Conservation (phyloP, 2,888 invertebrate species). For the Drosophila sordidula region DNA sequence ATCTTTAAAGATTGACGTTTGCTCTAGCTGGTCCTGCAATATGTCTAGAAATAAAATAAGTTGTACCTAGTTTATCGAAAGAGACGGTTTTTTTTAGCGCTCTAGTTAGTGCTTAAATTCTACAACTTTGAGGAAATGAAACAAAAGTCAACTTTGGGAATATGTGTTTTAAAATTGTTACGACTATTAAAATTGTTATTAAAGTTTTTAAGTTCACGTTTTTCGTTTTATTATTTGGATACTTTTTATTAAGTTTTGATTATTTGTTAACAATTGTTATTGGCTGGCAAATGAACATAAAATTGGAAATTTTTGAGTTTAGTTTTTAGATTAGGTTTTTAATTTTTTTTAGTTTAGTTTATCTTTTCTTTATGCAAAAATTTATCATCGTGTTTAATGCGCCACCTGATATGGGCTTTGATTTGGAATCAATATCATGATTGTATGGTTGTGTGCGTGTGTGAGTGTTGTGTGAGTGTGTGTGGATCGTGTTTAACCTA, state of each 20-base stretch:
- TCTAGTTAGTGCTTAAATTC: constrained; percentile 38
- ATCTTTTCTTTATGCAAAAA: neutral
- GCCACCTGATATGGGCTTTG: constrained; percentile 58
- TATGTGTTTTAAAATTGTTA: neutral
- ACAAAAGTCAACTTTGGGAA: constrained; percentile 12
- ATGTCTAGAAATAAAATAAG: constrained; percentile 25
- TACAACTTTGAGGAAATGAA: constrained; percentile 17
- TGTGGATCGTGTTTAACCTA: constrained; percentile 47
- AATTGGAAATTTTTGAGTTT: neutral
- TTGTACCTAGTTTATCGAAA: constrained; percentile 31
- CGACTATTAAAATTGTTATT: constrained; percentile 15
- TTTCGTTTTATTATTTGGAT: constrained; percentile 6
- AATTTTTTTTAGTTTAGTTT: constrained; percentile 7
- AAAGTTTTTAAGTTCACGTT: constrained; percentile 2
- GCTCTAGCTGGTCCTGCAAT: constrained; percentile 57
- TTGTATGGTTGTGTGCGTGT: neutral
- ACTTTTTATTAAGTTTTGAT: constrained; percentile 6
- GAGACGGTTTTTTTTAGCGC: constrained; percentile 40
- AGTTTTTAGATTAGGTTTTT: neutral
- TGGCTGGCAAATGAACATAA: constrained; percentile 6
- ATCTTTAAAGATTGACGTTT: constrained; percentile 21
- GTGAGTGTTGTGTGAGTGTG: constrained; percentile 19
- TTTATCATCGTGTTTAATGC: constrained; percentile 1
- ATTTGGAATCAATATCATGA: constrained; percentile 40
- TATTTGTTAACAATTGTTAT: constrained; percentile 8